These are phyloP conservation scores for Xylocampa areola DNA, from an alignment of 2,888 invertebrate species.

Conservation along the genomic window DNA sequence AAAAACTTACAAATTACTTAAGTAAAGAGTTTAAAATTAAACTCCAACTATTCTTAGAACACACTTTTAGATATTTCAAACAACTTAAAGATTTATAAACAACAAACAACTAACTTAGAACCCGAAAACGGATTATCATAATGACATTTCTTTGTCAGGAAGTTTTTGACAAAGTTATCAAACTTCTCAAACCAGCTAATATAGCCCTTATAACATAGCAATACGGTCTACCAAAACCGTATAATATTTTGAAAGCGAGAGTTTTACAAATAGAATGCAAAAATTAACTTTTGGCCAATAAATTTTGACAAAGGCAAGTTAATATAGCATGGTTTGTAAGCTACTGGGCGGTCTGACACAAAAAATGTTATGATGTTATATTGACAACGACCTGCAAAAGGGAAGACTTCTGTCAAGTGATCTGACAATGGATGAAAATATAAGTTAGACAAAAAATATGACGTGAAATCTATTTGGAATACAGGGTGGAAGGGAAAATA, in stretches of 20 bases:
- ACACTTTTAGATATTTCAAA: slow-evolving; percentile 45
- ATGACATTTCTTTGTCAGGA: slow-evolving; percentile 79
- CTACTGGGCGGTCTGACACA: slow-evolving; percentile 82
- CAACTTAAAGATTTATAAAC: slow-evolving; percentile 57
- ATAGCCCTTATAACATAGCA: not conserved
- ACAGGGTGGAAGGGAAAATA: no score
- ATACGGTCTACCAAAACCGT: not conserved
- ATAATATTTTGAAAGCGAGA: slow-evolving; percentile 19
- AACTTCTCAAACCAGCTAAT: not conserved
- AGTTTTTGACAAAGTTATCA: slow-evolving; percentile 23
- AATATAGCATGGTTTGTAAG: slow-evolving; percentile 69
- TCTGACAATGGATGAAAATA: slow-evolving; percentile 38
- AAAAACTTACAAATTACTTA: slow-evolving; percentile 37
- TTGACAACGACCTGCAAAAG: slow-evolving; percentile 50
- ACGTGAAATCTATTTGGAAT: slow-evolving; percentile 3
- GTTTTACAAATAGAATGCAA: slow-evolving; percentile 49
- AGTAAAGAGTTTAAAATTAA: slow-evolving; percentile 43
- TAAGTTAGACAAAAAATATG: slow-evolving; percentile 29
- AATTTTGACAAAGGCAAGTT: slow-evolving; percentile 74
- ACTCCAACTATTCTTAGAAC: slow-evolving; percentile 40
- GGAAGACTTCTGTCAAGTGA: slow-evolving; percentile 39
- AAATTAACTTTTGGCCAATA: slow-evolving; percentile 82
- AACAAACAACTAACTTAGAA: slow-evolving; percentile 70
- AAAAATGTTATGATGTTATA: slow-evolving; percentile 64
- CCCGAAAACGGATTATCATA: slow-evolving; percentile 80